Evolutionary conservation across 1,140 invertebrate species (phyloP).

Genomic region (Drosophila pandora): DNA sequence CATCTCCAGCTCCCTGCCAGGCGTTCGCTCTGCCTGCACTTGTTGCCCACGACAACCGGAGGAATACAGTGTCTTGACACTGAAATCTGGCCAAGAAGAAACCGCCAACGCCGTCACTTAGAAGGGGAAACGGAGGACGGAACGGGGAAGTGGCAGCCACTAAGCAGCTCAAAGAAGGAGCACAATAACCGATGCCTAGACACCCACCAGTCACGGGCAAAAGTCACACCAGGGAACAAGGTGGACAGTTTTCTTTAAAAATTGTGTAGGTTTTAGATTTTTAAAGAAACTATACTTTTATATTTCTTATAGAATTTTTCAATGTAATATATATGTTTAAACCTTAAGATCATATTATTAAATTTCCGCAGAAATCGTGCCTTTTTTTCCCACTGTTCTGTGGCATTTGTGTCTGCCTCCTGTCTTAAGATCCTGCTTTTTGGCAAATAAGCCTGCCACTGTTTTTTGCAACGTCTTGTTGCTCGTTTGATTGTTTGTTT

Average conservation of each 20-base stretch:
- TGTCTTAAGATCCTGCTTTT: conserved; percentile 23
- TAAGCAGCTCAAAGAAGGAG: conserved; percentile 65
- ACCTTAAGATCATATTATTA: too few relatives aligned
- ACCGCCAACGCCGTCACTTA: conserved; percentile 20
- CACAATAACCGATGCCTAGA: conserved; percentile 56
- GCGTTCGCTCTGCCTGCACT: conserved; percentile 27
- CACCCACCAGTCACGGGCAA: conserved; percentile 66
- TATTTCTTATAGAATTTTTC: not conserved
- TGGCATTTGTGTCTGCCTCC: not conserved
- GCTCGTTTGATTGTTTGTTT: conserved; percentile 60
- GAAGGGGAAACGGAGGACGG: not conserved
- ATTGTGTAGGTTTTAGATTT: not conserved
- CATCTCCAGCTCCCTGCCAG: conserved; percentile 10
- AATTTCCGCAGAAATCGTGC: not conserved
- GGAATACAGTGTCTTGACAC: conserved; percentile 37
- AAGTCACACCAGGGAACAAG: conserved; percentile 46
- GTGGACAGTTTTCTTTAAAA: not conserved
- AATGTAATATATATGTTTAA: too few relatives aligned
- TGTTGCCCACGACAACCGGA: conserved; percentile 46
- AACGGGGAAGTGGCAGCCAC: conserved; percentile 8
- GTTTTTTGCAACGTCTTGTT: conserved; percentile 45
- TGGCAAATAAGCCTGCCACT: conserved; percentile 59
- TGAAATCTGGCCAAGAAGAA: conserved; percentile 49
- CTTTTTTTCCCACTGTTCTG: not conserved
- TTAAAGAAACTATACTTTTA: not conserved